phyloP scores from a whole-genome alignment of 2,797 vertebrate species.

The Chelon auratus region DNA sequence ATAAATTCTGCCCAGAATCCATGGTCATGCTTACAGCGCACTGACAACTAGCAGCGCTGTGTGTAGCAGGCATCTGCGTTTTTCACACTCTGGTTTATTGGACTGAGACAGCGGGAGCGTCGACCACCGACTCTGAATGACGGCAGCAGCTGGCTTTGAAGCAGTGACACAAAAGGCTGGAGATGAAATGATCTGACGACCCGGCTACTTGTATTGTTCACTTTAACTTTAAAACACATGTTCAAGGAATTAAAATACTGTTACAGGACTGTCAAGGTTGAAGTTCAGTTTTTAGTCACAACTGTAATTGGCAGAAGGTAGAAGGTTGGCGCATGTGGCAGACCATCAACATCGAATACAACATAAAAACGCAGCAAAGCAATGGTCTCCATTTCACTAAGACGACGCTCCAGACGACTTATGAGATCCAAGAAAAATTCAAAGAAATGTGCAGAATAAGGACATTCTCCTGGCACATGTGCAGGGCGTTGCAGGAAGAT shows the following conservation, averaged over 20 bases:
- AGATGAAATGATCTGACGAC: constrained; percentile 44
- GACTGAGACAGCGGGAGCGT: constrained; percentile 65
- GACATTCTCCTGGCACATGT: constrained; percentile 47
- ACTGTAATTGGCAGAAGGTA: constrained; percentile 16
- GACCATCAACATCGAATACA: constrained; percentile 38
- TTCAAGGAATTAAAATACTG: background rate
- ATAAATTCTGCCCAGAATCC: constrained; percentile 38
- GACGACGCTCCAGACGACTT: constrained; percentile 33
- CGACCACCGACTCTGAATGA: constrained; percentile 51
- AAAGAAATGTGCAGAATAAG: constrained; percentile 53
- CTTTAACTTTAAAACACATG: constrained; percentile 22
- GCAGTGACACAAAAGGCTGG: constrained; percentile 50
- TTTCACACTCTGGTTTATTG: constrained; percentile 63
- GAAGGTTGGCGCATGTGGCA: constrained; percentile 29
- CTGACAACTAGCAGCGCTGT: constrained; percentile 35
- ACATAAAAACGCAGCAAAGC: constrained; percentile 34
- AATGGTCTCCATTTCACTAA: constrained; percentile 20
- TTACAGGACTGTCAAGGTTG: constrained; percentile 1
- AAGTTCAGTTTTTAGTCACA: background rate
- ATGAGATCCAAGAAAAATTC: constrained; percentile 35
- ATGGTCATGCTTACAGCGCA: constrained; percentile 24
- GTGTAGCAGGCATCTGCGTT: constrained; percentile 48
- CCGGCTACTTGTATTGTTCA: constrained; percentile 18
- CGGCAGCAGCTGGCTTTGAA: constrained; percentile 52
- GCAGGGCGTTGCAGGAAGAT: constrained; percentile 28